Evolutionary conservation across 2,797 vertebrate genomes (phyloP), one percentile per base, ranked within the genome.

Genomic region (Chrosomus eos): DNA sequence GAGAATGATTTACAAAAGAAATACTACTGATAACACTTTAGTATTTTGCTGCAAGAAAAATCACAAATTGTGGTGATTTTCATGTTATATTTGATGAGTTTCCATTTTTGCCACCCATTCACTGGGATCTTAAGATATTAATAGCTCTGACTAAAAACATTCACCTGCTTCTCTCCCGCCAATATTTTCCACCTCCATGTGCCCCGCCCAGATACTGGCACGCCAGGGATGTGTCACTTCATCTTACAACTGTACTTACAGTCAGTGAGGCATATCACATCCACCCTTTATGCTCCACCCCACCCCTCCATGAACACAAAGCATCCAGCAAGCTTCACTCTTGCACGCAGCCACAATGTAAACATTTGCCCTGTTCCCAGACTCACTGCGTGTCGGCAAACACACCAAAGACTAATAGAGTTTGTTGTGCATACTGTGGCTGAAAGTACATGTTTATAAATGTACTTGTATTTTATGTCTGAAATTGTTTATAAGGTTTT

Each of bases 141-240:
- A 71, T 71, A 58, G 28, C 53, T 71, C 23, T 81, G 51, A 21
- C 28, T 23, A 68, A 60, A 78, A 83, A 82, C 76, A 85, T 88
- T 87, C 51, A 86, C 45, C 58, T 66, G 79, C 79, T 71, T 73
- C 67, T 85, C 76, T 79, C 86, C 23, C 77, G 81, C 68, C 76
- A 79, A 87, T 88, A 78, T 33, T 72, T 82, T 88, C 83, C 86
- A 88, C 78, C 64, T 87, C 23, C 48, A 45, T 40, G 43, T 70
- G 79, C 67, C 83, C 82, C 87, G 76, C 88, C 88, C 85, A 86
- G 76, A 74, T 75, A 83, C 85, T 83, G 75, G 83, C 87, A 89
- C 70, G 76, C 81, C 73, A 80, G 51, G 55, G 84, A 83, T 86
- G 71, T 85, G 84, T 81, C 84, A 81, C 53, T 60, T 68, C 38